These are phyloP conservation scores for Enteromius argenteus DNA, from an alignment of 2,797 vertebrate genomes.

Conservation along the genomic window DNA sequence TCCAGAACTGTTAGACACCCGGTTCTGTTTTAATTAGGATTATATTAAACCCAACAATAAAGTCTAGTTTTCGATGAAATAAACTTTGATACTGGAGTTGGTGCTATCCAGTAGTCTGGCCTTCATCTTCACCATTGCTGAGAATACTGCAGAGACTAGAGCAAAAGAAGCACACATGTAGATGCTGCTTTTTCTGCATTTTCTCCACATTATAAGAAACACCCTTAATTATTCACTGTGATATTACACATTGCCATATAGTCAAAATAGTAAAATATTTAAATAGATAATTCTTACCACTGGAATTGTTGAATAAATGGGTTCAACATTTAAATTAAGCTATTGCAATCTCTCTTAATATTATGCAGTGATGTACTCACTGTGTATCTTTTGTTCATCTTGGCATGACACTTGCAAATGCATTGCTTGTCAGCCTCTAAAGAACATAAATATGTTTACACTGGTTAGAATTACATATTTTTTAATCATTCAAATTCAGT, in stretches of 20 bases:
- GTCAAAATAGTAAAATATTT: background rate
- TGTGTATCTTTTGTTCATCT: conserved; percentile 61
- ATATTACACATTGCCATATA: background rate
- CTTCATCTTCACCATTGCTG: conserved; percentile 66
- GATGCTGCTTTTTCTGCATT: conserved; percentile 2
- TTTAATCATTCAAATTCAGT: background rate
- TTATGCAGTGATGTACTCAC: conserved; percentile 51
- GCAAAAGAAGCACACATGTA: conserved; percentile 40
- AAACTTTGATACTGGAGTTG: conserved; percentile 15
- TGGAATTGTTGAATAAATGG: background rate
- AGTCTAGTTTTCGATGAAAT: background rate
- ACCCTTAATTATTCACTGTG: background rate
- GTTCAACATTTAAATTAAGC: background rate
- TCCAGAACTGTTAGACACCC: background rate
- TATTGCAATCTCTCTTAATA: background rate
- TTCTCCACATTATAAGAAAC: background rate
- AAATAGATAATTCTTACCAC: background rate
- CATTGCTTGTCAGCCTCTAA: conserved; percentile 34
- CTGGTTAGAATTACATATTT: background rate
- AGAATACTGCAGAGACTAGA: conserved; percentile 66
- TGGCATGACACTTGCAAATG: conserved; percentile 47
- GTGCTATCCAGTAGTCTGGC: background rate
- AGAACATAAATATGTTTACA: conserved; percentile 14
- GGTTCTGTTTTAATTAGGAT: conserved; percentile 9
- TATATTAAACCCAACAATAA: background rate